Evolutionary conservation across 2,888 invertebrate genomes (phyloP).

Genomic region (Sinelater perroti): DNA sequence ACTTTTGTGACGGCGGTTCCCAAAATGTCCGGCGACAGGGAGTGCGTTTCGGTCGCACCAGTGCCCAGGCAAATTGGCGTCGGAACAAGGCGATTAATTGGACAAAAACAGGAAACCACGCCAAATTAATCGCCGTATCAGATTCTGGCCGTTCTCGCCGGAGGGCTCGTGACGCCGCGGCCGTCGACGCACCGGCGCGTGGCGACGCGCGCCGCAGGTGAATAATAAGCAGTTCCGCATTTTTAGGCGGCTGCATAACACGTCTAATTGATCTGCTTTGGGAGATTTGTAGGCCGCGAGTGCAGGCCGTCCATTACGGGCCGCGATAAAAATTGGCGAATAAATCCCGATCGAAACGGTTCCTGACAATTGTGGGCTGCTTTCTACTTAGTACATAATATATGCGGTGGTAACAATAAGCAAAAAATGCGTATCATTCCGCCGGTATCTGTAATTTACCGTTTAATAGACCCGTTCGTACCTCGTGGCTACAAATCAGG

Average conservation of each 20-base stretch:
- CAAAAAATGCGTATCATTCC: slow-evolving; percentile 29
- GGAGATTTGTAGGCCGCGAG: slow-evolving; percentile 5
- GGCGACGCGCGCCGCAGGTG: slow-evolving; percentile 15
- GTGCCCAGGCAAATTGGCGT: neutral
- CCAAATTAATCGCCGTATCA: slow-evolving; percentile 2
- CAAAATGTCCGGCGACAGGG: neutral
- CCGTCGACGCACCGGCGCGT: slow-evolving; percentile 11
- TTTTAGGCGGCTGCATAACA: slow-evolving; percentile 19
- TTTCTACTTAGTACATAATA: slow-evolving; percentile 30
- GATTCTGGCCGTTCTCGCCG: neutral
- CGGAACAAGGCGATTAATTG: neutral
- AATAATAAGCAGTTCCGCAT: slow-evolving; percentile 31
- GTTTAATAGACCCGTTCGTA: slow-evolving; percentile 28
- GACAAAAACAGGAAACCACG: slow-evolving; percentile 7
- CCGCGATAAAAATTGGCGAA: slow-evolving; percentile 28
- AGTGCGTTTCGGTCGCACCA: too few relatives aligned
- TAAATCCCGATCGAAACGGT: slow-evolving; percentile 34
- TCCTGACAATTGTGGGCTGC: slow-evolving; percentile 37
- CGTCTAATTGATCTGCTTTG: slow-evolving; percentile 18
- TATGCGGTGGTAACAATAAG: slow-evolving; percentile 31
- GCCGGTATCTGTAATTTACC: slow-evolving; percentile 33
- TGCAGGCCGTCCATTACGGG: slow-evolving; percentile 8
- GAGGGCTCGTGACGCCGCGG: neutral
- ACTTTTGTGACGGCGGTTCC: too few relatives aligned
- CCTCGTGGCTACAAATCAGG: slow-evolving; percentile 28